A percentile compares a stretch with the other conserved stretches of the same genome.
These are phyloP conservation scores for Petroica traversi DNA, from an alignment of 2,113 vertebrate genomes.

Conservation along the genomic window DNA sequence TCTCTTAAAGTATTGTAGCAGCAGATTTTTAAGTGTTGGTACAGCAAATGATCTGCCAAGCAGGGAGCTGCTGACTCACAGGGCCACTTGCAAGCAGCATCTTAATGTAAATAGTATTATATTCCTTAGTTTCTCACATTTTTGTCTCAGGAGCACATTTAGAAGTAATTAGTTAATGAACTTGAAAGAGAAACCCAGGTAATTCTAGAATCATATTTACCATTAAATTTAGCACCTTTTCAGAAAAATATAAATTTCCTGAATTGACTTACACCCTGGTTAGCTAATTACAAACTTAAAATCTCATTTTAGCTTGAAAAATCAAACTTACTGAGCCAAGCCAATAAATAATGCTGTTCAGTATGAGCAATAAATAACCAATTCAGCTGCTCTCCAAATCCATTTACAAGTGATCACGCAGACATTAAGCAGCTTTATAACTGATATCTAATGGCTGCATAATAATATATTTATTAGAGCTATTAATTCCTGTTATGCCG, in stretches of 20 bases:
- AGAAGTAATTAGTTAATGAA: not conserved
- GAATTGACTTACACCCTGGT: not conserved
- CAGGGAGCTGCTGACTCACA: not conserved
- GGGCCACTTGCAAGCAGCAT: not conserved
- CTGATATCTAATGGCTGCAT: conserved; percentile 8
- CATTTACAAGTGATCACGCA: conserved; percentile 22
- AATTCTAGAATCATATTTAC: not conserved
- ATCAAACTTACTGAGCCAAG: not conserved
- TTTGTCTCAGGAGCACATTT: not conserved
- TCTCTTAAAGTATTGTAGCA: not conserved
- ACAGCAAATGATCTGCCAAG: not conserved
- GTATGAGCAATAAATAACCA: conserved; percentile 37
- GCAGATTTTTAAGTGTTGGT: not conserved
- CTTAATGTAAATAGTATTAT: not conserved
- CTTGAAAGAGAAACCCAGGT: not conserved
- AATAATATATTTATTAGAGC: conserved; percentile 36
- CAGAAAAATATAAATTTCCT: not conserved
- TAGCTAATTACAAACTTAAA: not conserved
- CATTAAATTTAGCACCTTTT: not conserved
- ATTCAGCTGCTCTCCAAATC: conserved; percentile 16
- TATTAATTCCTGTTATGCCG: conserved; percentile 1
- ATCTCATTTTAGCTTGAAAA: not conserved
- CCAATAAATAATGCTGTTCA: conserved; percentile 29
- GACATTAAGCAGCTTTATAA: not conserved
- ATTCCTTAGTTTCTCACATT: not conserved